Evolutionary conservation across 2,888 invertebrate genomes (phyloP).

Genomic region (Chesias legatella): DNA sequence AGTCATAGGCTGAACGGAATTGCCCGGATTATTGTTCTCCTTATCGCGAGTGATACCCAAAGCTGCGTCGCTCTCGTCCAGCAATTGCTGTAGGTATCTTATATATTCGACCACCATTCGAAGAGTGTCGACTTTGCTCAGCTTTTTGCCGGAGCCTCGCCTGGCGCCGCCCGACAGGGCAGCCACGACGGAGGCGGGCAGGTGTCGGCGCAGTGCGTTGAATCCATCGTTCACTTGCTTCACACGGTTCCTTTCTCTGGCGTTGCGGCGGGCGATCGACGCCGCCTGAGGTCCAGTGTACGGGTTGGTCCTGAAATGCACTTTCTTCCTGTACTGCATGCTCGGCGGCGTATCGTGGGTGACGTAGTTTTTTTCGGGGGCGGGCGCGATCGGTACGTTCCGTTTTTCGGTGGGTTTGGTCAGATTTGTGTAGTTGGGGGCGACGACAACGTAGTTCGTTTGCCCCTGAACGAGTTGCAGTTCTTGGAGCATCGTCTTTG

Average conservation of each 20-base stretch:
- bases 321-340: slow-evolving; percentile 85
- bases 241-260: slow-evolving; percentile 95
- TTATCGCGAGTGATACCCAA: slow-evolving; percentile 70
- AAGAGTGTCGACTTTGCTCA: slow-evolving; percentile 94
- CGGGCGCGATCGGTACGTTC: slow-evolving; percentile 80
- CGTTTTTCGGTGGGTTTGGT: slow-evolving; percentile 75
- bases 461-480: slow-evolving; percentile 78
- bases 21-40: slow-evolving; percentile 70
- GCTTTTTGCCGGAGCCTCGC: slow-evolving; percentile 89
- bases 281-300: slow-evolving; percentile 87
- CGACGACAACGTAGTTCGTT: slow-evolving; percentile 82
- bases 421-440: slow-evolving; percentile 71
- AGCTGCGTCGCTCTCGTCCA: slow-evolving; percentile 86
- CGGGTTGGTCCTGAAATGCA: slow-evolving; percentile 84
- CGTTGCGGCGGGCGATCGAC: slow-evolving; percentile 94
- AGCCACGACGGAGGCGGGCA: slow-evolving; percentile 89
- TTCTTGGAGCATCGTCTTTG: slow-evolving; percentile 76
- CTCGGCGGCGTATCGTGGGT: slow-evolving; percentile 77
- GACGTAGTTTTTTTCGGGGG: slow-evolving; percentile 79
- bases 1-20: slow-evolving; percentile 61
- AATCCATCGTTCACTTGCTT: slow-evolving; percentile 97
- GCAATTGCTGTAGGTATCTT: slow-evolving; percentile 88
- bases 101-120: slow-evolving; percentile 95
- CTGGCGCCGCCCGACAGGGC: slow-evolving; percentile 83
- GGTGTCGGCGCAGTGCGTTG: slow-evolving; percentile 91